These are phyloP conservation scores for Magallana gigas DNA, from an alignment of 1,140 invertebrate genomes.

Conservation along the genomic window DNA sequence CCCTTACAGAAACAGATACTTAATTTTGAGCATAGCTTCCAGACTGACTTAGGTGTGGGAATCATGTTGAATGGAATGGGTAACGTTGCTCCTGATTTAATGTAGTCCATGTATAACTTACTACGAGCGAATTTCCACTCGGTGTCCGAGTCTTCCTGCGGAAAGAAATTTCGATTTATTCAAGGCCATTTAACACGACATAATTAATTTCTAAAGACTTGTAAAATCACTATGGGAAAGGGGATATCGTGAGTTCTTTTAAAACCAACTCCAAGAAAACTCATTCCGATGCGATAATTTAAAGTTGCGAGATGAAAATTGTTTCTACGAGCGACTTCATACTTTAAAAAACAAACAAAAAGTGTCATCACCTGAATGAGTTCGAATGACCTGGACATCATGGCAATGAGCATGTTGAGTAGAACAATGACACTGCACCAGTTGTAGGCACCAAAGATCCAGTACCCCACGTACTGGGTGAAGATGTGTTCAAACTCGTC, in stretches of 20 bases:
- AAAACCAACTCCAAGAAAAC: too few species aligned
- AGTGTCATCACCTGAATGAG: conserved; percentile 87
- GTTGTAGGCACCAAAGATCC: conserved; percentile 96
- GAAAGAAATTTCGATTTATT: background rate
- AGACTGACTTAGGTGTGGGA: conserved; percentile 80
- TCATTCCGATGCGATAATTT: too few species aligned
- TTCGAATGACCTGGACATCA: conserved; percentile 99
- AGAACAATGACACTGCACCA: conserved; percentile 97
- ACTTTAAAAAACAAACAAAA: too few species aligned
- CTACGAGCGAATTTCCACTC: conserved; percentile 99
- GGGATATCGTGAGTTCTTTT: too few species aligned
- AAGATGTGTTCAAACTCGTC: conserved; percentile 88
- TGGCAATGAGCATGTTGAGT: conserved; percentile 99
- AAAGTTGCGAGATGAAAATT: too few species aligned
- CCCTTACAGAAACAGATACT: conserved; percentile 37
- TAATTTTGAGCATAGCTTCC: conserved; percentile 84
- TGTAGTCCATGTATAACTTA: conserved; percentile 98
- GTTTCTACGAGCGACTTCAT: too few species aligned
- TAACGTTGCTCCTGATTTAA: conserved; percentile 96
- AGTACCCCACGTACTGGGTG: conserved; percentile 76
- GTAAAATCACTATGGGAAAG: too few species aligned
- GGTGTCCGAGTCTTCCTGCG: conserved; percentile 95
- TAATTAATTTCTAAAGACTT: too few species aligned
- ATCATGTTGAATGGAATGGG: conserved; percentile 95
- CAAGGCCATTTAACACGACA: too few species aligned